phyloP scores from a whole-genome alignment of 2,888 invertebrate species.

The Eupithecia vulgata region DNA sequence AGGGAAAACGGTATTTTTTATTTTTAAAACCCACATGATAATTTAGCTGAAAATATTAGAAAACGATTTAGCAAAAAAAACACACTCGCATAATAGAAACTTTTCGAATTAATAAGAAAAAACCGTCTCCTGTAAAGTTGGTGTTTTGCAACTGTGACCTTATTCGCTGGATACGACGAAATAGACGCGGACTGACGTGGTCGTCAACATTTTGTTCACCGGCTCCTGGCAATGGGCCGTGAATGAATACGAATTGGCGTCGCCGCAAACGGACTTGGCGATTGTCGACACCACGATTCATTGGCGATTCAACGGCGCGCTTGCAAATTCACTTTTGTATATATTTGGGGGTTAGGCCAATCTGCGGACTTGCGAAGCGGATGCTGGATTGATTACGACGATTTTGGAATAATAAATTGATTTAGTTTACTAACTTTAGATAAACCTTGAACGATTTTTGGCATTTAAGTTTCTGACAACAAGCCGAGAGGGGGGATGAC shows the following conservation, averaged over 20 bases:
- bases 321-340: slow-evolving; percentile 66
- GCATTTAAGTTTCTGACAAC: not conserved
- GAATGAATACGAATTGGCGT: slow-evolving; percentile 74
- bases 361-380: slow-evolving; percentile 47
- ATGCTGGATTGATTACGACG: slow-evolving; percentile 37
- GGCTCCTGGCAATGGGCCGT: slow-evolving; percentile 51
- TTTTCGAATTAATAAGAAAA: no score
- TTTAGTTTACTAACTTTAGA: not conserved
- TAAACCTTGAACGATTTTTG: not conserved
- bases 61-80: no score
- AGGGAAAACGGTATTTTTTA: no score
- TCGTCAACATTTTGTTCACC: slow-evolving; percentile 52
- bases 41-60: no score
- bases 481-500: not conserved
- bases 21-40: no score
- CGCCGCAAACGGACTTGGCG: slow-evolving; percentile 76
- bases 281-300: slow-evolving; percentile 77
- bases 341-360: slow-evolving; percentile 54
- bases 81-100: no score
- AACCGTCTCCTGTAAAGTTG: no score
- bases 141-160: no score
- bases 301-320: slow-evolving; percentile 56
- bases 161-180: no score
- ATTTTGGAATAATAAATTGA: slow-evolving; percentile 23
- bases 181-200: slow-evolving; percentile 35